Conservation (phyloP, 1,140 invertebrate genomes). For the Psix sp. region DNA sequence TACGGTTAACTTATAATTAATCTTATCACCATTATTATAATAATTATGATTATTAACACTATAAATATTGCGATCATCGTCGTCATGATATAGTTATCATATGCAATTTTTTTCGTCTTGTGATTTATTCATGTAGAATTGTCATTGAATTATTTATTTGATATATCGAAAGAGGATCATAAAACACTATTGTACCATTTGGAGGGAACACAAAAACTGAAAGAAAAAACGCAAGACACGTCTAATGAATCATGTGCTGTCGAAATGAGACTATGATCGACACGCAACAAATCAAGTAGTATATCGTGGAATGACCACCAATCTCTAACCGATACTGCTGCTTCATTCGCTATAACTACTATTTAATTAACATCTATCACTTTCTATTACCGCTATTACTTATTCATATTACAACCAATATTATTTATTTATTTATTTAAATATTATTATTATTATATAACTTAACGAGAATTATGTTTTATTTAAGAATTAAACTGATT, state of each 20-base stretch:
- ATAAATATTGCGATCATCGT: conserved; percentile 55
- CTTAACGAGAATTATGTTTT: conserved; percentile 76
- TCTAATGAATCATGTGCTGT: conserved; percentile 30
- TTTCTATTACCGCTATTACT: conserved; percentile 59
- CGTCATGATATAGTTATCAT: conserved; percentile 58
- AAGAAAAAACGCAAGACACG: neutral
- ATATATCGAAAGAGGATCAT: conserved; percentile 35
- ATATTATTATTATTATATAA: conserved; percentile 70
- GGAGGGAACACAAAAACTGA: conserved; percentile 6
- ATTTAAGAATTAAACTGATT: conserved; percentile 78
- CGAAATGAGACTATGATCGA: conserved; percentile 8
- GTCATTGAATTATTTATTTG: conserved; percentile 56
- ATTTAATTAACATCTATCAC: conserved; percentile 51
- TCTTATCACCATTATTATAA: conserved; percentile 55
- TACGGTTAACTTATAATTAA: conserved; percentile 50
- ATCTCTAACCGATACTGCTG: conserved; percentile 58
- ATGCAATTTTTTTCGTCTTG: conserved; percentile 58
- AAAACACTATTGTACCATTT: conserved; percentile 11
- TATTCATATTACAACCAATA: conserved; percentile 66
- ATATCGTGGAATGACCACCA: conserved; percentile 19
- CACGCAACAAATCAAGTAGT: conserved; percentile 4
- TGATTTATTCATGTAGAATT: conserved; percentile 55
- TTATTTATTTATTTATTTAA: conserved; percentile 77
- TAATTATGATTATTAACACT: conserved; percentile 53
- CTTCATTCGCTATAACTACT: conserved; percentile 57